Base-by-base conservation (phyloP, 2,113 vertebrate species). In the Ailurus styani region DNA sequence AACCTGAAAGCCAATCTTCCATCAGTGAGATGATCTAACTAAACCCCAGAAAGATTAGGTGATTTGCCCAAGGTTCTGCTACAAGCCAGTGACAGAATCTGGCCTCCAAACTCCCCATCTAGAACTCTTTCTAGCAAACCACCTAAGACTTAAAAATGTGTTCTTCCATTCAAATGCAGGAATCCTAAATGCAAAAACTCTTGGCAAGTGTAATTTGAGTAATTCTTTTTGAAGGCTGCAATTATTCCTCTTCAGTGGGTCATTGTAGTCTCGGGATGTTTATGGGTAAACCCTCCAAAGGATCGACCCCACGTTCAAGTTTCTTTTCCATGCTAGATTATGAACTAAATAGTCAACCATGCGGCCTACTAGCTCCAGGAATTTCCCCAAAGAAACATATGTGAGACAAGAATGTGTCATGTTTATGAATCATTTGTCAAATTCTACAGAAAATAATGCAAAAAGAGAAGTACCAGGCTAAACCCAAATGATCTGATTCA, bases 331-430 rank as follows among this genome's bases (percentile, higher is more conserved):
- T 5, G 23, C 86, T 83, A 93, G 93, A 75, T 47, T 79, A 90
- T 37, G 62, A 97, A 60, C 73, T 57, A 90, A 95, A 57, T 54
- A 86, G 94, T 97, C 93, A 97, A 45, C 37, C 50, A 73, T 29
- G 60, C 85, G 96, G 57, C 50, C 97, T 96, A 90, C 68, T 13
- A 91, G 90, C 45, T 94, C 37, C 54, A 87, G 37, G 73, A 96
- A 97, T 96, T 93, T 98, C 64, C 95, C 97, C 93, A 96, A 91
- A 97, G 96, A 98, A 97, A 96, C 77, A 5, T 40, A 25, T 18
- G 6, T 50, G 70, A 95, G 60, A 95, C 5, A 89, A 96, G 93
- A 95, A 94, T 47, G 84, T 52, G 54, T 31, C 54, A 6, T 79
- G 54, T 92, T 93, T 78, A 90, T 94, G 98, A 95, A 89, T 96